Conservation (phyloP, 2,113 vertebrate species). For the Apeltes quadracus region DNA sequence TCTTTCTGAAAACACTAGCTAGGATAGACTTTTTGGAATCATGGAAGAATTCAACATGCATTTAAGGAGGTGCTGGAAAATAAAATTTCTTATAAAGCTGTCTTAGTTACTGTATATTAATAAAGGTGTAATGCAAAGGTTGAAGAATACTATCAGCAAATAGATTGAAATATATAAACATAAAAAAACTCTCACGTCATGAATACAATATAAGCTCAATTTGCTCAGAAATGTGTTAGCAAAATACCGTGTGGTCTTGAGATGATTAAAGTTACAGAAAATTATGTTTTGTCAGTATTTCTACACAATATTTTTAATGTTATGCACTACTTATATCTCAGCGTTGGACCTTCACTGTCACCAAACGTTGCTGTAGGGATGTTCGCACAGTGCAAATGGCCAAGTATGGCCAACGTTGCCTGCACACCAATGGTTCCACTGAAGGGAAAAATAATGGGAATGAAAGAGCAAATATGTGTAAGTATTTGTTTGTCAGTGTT, state of each 20-base stretch:
- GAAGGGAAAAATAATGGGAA: conserved; percentile 70
- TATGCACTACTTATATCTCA: conserved; percentile 39
- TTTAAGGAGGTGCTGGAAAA: background rate
- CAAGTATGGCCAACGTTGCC: conserved; percentile 39
- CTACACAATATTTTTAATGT: conserved; percentile 37
- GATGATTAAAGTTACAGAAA: conserved; percentile 12
- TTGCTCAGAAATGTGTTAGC: too few relatives aligned
- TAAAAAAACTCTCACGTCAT: too few relatives aligned
- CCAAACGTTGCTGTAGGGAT: conserved; percentile 48
- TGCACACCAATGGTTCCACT: conserved; percentile 42
- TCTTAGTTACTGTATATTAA: conserved; percentile 3
- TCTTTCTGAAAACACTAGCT: too few relatives aligned
- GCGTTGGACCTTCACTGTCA: conserved; percentile 29
- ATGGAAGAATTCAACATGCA: conserved; percentile 1
- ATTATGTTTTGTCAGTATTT: conserved; percentile 14
- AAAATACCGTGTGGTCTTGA: conserved; percentile 16
- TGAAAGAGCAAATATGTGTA: conserved; percentile 74
- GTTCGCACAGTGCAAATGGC: conserved; percentile 60
- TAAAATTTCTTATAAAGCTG: background rate
- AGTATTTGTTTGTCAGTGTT: conserved; percentile 74
- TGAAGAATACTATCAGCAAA: too few relatives aligned
- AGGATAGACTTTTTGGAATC: background rate
- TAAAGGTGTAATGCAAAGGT: conserved; percentile 16
- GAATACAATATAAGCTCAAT: too few relatives aligned
- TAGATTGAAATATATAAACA: too few relatives aligned